Base-by-base conservation (phyloP, 1,140 invertebrate genomes). In the Caenorhabditis briggsae region DNA sequence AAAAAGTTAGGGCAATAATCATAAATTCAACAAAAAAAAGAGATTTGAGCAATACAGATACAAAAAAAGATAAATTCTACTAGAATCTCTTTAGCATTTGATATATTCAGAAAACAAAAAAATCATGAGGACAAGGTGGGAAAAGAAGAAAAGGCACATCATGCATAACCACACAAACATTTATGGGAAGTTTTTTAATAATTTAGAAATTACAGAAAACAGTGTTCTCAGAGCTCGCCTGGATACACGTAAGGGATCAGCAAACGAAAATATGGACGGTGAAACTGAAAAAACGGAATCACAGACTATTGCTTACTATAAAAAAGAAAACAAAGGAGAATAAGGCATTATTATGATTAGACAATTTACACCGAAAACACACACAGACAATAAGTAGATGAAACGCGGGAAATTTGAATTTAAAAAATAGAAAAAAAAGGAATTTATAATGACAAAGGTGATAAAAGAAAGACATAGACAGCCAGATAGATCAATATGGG, bases 401-500 rank as follows among this genome's bases (percentile, higher is more conserved):
- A 78, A 50, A 70, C 64, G 46, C 46, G 70, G 70, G 41, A 78
- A 78, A 46, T 78, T 61, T 11, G 14, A 25, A 33, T 20, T 5
- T 18, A 61, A 61, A 25, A 61, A 8, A n/a, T 58, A n/a, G 16
- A 3, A 11, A 53, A 78, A 50, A n/a, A 53, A n/a, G 1, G 7
- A 12, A 6, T 41, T 23, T 33, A 33, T 3, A 3, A 78, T 78
- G 46, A 20, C 70, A 43, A 18, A 11, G 70, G 70, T 11, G 70
- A 41, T 11, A 78, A 78, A 50, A 83, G 82, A 56, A 55, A 56
- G 20, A 78, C 25, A 48, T 23, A 43, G 48, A 18, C 50, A 50
- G 65, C 61, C 61, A 85, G 84, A 85, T 55, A 85, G 41, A 85
- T 78, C 11, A 78, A 53, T 53, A 85, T 65, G n/a, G 64, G 61